These are phyloP conservation scores for Pinctada fucata DNA, from an alignment of 2,888 invertebrate species.

Conservation along the genomic window DNA sequence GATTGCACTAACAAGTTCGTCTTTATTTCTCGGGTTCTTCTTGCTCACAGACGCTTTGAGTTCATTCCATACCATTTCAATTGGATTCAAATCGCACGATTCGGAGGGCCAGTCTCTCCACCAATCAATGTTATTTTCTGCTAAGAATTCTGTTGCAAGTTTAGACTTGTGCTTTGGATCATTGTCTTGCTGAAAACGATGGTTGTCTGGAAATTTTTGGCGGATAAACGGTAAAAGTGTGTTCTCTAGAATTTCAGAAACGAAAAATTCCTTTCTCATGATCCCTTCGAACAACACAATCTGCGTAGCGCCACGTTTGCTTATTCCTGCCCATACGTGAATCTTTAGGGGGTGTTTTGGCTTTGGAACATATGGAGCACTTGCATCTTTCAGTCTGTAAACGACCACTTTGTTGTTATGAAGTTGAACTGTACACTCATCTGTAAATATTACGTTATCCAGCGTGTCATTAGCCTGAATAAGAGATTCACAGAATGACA, in stretches of 20 bases:
- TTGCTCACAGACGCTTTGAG: not conserved
- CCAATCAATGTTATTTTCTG: not conserved
- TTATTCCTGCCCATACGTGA: not conserved
- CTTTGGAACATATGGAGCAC: not conserved
- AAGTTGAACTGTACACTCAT: not conserved
- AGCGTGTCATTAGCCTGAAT: not conserved
- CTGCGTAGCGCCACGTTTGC: not conserved
- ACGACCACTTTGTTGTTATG: not conserved
- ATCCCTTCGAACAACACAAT: not conserved
- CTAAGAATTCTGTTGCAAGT: not conserved
- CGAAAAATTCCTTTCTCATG: not conserved
- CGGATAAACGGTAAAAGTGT: not conserved
- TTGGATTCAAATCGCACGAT: not conserved
- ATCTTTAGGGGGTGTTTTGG: not conserved
- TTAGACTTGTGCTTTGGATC: not conserved
- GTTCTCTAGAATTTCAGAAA: not conserved
- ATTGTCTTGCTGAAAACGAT: not conserved
- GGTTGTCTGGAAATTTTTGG: not conserved
- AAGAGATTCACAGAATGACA: not conserved
- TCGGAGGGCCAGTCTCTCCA: constrained; percentile 1
- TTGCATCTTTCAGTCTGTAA: not conserved
- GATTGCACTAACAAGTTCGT: not conserved
- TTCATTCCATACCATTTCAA: not conserved
- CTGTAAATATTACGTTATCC: not conserved
- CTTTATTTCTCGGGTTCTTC: not conserved